phyloP scores from a whole-genome alignment of 2,113 vertebrate species.

The Lepidothrix coronata region DNA sequence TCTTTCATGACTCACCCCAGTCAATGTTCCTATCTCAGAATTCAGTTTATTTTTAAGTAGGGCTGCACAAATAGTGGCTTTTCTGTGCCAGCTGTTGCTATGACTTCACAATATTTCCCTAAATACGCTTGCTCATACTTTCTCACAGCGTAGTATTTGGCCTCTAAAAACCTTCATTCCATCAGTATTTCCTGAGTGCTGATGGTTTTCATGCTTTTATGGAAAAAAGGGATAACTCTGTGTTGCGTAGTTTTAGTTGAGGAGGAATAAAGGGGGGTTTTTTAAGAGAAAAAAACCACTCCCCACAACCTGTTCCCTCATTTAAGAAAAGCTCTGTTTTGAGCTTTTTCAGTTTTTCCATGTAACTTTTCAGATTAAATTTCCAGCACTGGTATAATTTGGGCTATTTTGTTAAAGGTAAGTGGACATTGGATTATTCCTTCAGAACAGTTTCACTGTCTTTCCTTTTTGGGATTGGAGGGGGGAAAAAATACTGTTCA shows the following conservation, averaged over 20 bases:
- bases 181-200: constrained; percentile 43
- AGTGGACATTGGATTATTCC: background rate
- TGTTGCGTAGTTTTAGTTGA: background rate
- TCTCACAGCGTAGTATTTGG: constrained; percentile 56
- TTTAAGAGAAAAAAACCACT: background rate
- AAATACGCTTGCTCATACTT: constrained; percentile 71
- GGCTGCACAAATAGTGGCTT: constrained; percentile 49
- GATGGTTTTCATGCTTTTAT: constrained; percentile 8
- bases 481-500: background rate
- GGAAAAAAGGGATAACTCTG: background rate
- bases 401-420: background rate
- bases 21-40: constrained; percentile 65
- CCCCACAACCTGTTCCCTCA: background rate
- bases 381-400: background rate
- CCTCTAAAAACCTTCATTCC: background rate
- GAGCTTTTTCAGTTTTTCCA: background rate
- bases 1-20: constrained; percentile 66
- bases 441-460: background rate
- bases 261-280: background rate
- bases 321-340: background rate
- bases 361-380: background rate
- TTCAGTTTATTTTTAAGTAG: constrained; percentile 75
- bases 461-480: background rate
- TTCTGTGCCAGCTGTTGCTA: constrained; percentile 72
- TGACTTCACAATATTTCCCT: constrained; percentile 76